Evolutionary conservation across 2,113 vertebrate species (phyloP).

Genomic region (Cyprinus carpio): DNA sequence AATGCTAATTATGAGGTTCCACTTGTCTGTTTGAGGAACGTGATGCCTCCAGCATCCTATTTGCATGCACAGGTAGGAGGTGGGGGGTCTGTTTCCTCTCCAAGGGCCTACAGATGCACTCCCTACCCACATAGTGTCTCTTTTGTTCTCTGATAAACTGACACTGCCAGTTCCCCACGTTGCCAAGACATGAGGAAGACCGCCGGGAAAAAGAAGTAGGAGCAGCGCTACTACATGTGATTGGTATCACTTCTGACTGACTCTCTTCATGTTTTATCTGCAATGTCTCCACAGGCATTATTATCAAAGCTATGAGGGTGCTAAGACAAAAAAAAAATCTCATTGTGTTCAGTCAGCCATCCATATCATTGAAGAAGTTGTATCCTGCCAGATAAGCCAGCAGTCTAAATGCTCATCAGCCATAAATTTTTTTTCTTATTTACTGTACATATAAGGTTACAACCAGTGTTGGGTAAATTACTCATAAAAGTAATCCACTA

Average conservation of each 20-base stretch:
- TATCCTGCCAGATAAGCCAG: slow-evolving; percentile 44
- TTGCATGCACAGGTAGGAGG: slow-evolving; percentile 72
- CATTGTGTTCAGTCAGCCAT: slow-evolving; percentile 46
- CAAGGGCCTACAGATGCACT: slow-evolving; percentile 70
- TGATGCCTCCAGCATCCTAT: slow-evolving; percentile 76
- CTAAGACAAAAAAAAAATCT: slow-evolving; percentile 32
- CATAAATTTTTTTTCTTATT: slow-evolving; percentile 19
- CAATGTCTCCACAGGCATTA: slow-evolving; percentile 44
- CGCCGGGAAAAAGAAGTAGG: slow-evolving; percentile 71
- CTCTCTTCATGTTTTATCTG: slow-evolving; percentile 45
- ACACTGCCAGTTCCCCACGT: slow-evolving; percentile 76
- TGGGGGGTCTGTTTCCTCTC: slow-evolving; percentile 73
- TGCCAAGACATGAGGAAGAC: slow-evolving; percentile 69
- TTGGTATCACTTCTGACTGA: slow-evolving; percentile 72
- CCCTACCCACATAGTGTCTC: slow-evolving; percentile 69
- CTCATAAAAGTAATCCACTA: no score
- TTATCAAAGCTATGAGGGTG: slow-evolving; percentile 56
- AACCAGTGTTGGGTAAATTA: no score
- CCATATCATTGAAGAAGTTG: slow-evolving; percentile 25
- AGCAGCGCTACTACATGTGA: slow-evolving; percentile 66
- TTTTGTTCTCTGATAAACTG: slow-evolving; percentile 79
- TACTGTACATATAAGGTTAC: slow-evolving; percentile 19
- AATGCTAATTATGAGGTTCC: slow-evolving; percentile 65
- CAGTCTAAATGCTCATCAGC: slow-evolving; percentile 13
- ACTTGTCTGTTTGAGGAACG: slow-evolving; percentile 72